Evolutionary conservation across 2,113 vertebrate species (phyloP), one percentile per base, ranked within the genome.

Genomic region (Solenodon paradoxus): DNA sequence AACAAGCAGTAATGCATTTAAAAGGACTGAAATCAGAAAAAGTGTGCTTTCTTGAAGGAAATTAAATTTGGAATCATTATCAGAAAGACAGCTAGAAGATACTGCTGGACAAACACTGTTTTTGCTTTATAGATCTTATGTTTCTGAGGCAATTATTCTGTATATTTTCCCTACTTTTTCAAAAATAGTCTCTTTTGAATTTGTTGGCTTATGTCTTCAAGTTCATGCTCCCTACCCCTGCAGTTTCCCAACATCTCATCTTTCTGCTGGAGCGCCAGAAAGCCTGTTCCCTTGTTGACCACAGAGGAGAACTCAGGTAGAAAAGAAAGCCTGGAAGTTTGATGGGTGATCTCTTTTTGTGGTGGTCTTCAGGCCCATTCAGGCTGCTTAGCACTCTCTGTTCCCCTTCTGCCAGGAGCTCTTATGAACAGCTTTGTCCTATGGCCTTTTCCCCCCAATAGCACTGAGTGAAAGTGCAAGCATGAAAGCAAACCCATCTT

Each of bases 171-270:
- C 26, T n/a, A 72, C 47, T 88, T 59, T 81, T 90, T 93, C 71
- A 91, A 83, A 91, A 83, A 82, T 9, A 80, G 63, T 7, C 45
- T 88, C n/a, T 79, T 93, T 90, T 91, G 81, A 95, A 95, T 87
- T 63, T 42, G 17, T n/a, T 82, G 22, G 69, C 4, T 47, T 30
- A 8, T 45, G 77, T 47, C 47, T 83, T 15, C 91, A 88, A 79
- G 87, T 88, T 59, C 81, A 88, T 49, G 59, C 80, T 15, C 35
- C 17, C 77, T 26, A 32, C 12, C 24, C 47, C 45, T 22, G 45
- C 0, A 63, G 92, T 28, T 82, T 69, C 28, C 42, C 28, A 35
- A 57, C 28, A 49, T 96, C 81, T 90, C 63, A 83, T 95, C 69
- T 64, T 93, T 90, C 68, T 90, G 38, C 81, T 71, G 32, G 38